Evolutionary conservation across 1,140 invertebrate species (phyloP).

Genomic region (Euborellia annulipes): DNA sequence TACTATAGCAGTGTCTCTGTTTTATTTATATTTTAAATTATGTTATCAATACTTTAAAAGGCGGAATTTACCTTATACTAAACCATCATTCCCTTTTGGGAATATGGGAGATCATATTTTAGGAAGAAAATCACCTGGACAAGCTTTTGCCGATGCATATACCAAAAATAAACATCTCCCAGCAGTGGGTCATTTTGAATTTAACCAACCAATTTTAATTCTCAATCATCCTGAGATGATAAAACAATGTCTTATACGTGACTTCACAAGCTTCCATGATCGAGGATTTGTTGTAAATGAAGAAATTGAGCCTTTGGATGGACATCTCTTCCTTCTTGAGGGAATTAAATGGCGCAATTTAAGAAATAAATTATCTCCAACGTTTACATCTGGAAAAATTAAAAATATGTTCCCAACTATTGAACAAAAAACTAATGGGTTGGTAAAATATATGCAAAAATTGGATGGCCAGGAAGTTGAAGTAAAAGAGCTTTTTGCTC

Average conservation of each 20-base stretch:
- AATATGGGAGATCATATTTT: too few species aligned
- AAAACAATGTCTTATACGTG: constrained; percentile 30
- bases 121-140: too few species aligned
- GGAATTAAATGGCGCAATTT: constrained; percentile 28
- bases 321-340: constrained; percentile 14
- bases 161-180: neutral
- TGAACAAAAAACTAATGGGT: too few species aligned
- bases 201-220: constrained; percentile 30
- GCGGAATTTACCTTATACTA: constrained; percentile 24
- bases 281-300: constrained; percentile 20
- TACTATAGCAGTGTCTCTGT: too few species aligned
- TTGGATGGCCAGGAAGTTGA: too few species aligned
- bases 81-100: constrained; percentile 21
- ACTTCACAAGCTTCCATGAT: constrained; percentile 33
- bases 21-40: too few species aligned
- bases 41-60: constrained; percentile 27
- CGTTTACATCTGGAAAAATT: constrained; percentile 32
- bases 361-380: constrained; percentile 28
- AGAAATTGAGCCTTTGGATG: constrained; percentile 5
- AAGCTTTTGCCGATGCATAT: neutral
- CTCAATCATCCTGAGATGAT: constrained; percentile 33
- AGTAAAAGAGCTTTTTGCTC: constrained; percentile 26
- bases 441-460: too few species aligned
- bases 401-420: constrained; percentile 21
- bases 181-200: constrained; percentile 29